Evolutionary conservation across 1,140 invertebrate species (phyloP).

Genomic region (Penaeus indicus): DNA sequence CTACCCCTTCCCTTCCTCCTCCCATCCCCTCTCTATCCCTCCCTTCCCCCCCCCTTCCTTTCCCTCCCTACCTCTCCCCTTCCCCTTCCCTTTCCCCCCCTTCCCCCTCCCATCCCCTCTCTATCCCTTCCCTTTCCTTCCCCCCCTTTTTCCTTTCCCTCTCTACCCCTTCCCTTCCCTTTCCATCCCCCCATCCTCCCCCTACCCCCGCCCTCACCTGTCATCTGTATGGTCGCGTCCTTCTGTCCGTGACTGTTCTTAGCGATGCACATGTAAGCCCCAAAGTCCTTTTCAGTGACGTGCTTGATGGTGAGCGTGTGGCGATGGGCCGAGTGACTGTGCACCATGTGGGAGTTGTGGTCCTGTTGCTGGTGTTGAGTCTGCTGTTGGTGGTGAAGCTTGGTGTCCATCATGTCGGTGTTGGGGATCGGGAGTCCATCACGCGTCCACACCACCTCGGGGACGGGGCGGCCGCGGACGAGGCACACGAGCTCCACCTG

Average conservation of each 20-base stretch:
- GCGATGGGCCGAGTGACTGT: constrained; percentile 55
- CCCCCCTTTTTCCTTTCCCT: too few relatives aligned
- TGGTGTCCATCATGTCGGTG: constrained; percentile 36
- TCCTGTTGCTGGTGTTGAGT: not conserved
- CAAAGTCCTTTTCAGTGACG: constrained; percentile 63
- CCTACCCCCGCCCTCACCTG: constrained; percentile 2
- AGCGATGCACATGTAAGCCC: constrained; percentile 61
- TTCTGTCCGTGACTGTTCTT: constrained; percentile 43
- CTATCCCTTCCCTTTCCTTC: too few relatives aligned
- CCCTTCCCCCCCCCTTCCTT: not conserved
- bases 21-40: not conserved
- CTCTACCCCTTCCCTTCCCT: not conserved
- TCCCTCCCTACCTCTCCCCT: not conserved
- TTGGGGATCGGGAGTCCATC: constrained; percentile 17
- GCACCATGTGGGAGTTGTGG: constrained; percentile 47
- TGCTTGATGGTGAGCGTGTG: constrained; percentile 61
- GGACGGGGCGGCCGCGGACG: constrained; percentile 60
- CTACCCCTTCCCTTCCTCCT: not conserved
- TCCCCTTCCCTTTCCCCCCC: not conserved
- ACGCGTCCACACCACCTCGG: constrained; percentile 45
- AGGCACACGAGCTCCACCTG: constrained; percentile 63
- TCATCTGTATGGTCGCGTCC: constrained; percentile 23
- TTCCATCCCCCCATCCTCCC: not conserved
- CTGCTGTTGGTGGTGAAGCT: constrained; percentile 20
- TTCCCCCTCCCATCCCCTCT: not conserved